Conservation (phyloP, 2,113 vertebrate species). For the Cryptomyrus ogoouensis region DNA sequence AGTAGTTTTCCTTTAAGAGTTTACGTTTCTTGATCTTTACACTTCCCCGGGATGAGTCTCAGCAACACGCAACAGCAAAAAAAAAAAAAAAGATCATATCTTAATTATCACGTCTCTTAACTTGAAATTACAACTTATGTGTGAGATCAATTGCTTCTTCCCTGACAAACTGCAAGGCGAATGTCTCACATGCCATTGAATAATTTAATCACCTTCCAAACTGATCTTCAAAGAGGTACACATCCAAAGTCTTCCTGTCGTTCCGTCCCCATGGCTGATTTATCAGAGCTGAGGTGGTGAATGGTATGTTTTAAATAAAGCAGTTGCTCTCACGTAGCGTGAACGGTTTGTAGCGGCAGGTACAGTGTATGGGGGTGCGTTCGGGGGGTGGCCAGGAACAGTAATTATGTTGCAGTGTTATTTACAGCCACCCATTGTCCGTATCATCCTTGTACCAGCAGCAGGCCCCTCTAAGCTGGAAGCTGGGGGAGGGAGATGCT, state of each 20-base stretch:
- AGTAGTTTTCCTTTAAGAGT: neutral
- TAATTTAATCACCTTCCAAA: conserved; percentile 7
- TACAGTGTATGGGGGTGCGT: conserved; percentile 37
- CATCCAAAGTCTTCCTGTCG: neutral
- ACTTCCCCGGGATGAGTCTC: neutral
- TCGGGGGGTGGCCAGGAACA: conserved; percentile 9
- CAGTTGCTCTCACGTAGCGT: neutral
- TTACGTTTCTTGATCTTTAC: neutral
- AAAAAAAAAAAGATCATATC: neutral
- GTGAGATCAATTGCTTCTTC: conserved; percentile 9
- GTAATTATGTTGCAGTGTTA: conserved; percentile 61
- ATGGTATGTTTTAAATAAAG: neutral
- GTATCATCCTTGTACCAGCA: conserved; percentile 26
- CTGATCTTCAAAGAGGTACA: neutral
- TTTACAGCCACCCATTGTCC: conserved; percentile 58
- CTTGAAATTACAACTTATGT: neutral
- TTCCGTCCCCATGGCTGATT: neutral
- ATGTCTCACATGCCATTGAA: conserved; percentile 4
- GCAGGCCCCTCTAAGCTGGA: conserved; percentile 51
- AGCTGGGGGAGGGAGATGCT: conserved; percentile 42
- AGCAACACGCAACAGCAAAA: neutral
- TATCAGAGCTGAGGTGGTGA: neutral
- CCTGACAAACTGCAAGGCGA: neutral
- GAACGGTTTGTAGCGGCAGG: neutral
- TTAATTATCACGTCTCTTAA: conserved; percentile 17